These are phyloP conservation scores for Amblyraja radiata DNA, from an alignment of 2,797 vertebrate species.

Conservation along the genomic window DNA sequence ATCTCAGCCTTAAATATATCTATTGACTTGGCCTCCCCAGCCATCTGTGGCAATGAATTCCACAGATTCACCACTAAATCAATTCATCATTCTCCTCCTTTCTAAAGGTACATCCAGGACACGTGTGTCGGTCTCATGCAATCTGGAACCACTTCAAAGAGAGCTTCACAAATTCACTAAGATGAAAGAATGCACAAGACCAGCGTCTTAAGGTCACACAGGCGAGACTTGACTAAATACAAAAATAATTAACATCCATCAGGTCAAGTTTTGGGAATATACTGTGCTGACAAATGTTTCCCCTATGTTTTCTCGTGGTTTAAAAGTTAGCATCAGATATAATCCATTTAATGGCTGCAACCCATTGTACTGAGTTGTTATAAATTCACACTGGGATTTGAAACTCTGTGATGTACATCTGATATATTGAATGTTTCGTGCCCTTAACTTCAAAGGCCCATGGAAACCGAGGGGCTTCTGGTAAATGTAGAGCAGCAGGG, in stretches of 20 bases:
- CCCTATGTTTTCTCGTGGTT: too few relatives aligned
- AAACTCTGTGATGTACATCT: too few relatives aligned
- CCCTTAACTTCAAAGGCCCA: not conserved
- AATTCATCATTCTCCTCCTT: too few relatives aligned
- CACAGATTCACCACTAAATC: too few relatives aligned
- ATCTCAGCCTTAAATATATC: too few relatives aligned
- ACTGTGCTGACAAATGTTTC: not conserved
- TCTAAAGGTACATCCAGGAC: too few relatives aligned
- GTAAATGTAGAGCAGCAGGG: not conserved
- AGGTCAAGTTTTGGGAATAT: not conserved
- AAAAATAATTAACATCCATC: not conserved
- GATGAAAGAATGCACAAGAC: not conserved
- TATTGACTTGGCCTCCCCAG: too few relatives aligned
- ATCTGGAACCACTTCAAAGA: not conserved
- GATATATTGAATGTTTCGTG: not conserved
- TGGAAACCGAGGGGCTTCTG: not conserved
- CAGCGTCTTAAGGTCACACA: too few relatives aligned
- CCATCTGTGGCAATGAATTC: too few relatives aligned
- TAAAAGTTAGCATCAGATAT: too few relatives aligned
- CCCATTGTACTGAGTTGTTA: not conserved
- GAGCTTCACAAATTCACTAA: not conserved
- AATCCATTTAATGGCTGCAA: too few relatives aligned
- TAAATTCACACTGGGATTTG: not conserved
- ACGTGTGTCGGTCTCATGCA: not conserved
- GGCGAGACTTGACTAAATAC: not conserved